Evolutionary conservation across 2,797 vertebrate species (phyloP), one percentile per base, ranked within the genome.

Genomic region (Girardinus metallicus): DNA sequence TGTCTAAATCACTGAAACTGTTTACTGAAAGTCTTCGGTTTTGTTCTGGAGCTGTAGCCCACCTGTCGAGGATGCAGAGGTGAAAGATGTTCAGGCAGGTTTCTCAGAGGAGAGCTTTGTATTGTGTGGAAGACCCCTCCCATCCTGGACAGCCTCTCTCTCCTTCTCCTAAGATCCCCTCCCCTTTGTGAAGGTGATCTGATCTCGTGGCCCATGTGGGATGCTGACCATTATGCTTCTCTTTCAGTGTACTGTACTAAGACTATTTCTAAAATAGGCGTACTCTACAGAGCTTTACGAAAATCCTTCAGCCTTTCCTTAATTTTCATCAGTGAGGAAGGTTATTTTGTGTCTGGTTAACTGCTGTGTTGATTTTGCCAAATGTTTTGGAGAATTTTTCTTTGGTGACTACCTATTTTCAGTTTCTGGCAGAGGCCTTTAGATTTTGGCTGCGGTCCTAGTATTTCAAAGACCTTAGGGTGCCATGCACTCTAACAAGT

Each of bases 61-160:
- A 2, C 73, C 75, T 72, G 80, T 1, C 83, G 76, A 73, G 64
- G 68, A 72, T 72, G 60, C 73, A 77, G 85, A 85, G 82, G 73
- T 78, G 31, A 80, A 55, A 85, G 55, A 68, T 60, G 1, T 34
- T 51, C 76, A 60, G 75, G 68, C 73, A 76, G 85, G 78, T 89
- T 86, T 81, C 84, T 80, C 86, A 88, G 88, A 90, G 87, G 81
- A 90, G 87, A 86, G 86, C 79, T 80, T 0, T 75, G 80, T 78
- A 80, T 85, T 91, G 81, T 90, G 86, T 66, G 46, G 21, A 68
- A 82, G 82, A 85, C 83, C 79, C 87, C 90, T 88, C 90, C 90
- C 84, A 81, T 75, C 79, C 73, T 46, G 74, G 26, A 72, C 68
- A 29, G 43, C 43, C 68, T 71, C 41, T 16, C 68, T 29, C 68